phyloP scores from a whole-genome alignment of 2,888 invertebrate genomes.

The Drosophila trichaetosa region DNA sequence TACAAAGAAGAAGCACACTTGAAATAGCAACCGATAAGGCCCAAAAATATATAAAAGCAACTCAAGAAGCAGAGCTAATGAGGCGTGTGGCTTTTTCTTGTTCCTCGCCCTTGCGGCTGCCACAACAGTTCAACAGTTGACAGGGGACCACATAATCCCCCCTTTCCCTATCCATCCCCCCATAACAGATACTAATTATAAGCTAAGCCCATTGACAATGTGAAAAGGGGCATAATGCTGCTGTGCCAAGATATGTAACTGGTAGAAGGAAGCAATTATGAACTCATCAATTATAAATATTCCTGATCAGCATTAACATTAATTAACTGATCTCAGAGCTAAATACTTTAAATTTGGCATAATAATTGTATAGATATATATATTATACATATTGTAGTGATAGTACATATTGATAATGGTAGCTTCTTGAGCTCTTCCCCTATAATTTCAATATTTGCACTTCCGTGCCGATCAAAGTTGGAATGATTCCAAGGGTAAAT shows the following conservation, averaged over 20 bases:
- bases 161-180: neutral
- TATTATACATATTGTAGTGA: no score
- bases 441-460: no score
- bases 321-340: neutral
- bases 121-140: slow-evolving; percentile 21
- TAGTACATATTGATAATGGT: no score
- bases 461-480: no score
- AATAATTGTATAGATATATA: no score
- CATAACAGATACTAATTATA: slow-evolving; percentile 28
- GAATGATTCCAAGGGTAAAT: no score
- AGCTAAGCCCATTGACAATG: neutral
- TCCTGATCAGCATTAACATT: neutral
- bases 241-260: neutral
- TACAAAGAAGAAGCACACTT: slow-evolving; percentile 30
- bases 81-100: slow-evolving; percentile 25
- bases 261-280: neutral
- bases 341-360: neutral
- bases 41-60: neutral
- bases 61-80: slow-evolving; percentile 41
- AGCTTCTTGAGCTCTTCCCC: no score
- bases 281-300: neutral
- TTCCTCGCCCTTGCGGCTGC: neutral
- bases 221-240: neutral
- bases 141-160: slow-evolving; percentile 7
- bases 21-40: slow-evolving; percentile 55